Evolutionary conservation across 1,140 invertebrate species (phyloP), one percentile per base, ranked within the genome.

Genomic region (Drosophila sulfurigaster): DNA sequence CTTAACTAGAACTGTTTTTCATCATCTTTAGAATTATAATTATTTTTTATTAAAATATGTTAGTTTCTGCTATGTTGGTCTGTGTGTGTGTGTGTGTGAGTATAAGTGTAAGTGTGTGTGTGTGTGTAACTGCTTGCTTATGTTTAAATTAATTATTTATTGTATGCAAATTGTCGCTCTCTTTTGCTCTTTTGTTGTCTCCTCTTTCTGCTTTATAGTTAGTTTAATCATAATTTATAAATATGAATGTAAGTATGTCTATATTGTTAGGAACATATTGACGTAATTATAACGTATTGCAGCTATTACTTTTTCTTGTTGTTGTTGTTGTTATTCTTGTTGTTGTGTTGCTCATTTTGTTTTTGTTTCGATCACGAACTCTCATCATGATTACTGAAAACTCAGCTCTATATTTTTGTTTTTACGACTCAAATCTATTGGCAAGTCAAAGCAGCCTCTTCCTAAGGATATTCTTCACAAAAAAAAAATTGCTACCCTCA

Each of bases 271-370:
- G 91, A 92, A 92, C 91, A 92, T 92, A 92, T 92, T 92, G 91
- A 92, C 91, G 91, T 92, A 92, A 92, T 91, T 79, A 88, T 87
- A 91, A 92, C 91, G 90, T 92, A 92, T 92, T 92, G 91, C 91
- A 92, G 91, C 91, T 92, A 89, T 92, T 92, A 25, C 0, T 72
- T 86, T 32, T 63, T 62, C 25, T 86, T 68, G 70, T 71, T 74
- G 45, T 82, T 77, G 63, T 83, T 56, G 25, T 70, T 63, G 41
- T 75, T 52, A 58, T 68, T 58, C 45, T 80, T 71, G 20, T 54
- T 41, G 15, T 13, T 51, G 46, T 54, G n/a, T 57, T 58, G 15
- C 64, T 54, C 48, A 41, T 72, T 32, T 60, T 57, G 46, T 64
- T 62, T 65, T 73, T 60, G 46, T 79, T 46, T 59, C 1, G 63